Evolutionary conservation across 2,797 vertebrate species (phyloP).

Genomic region (Geotrypetes seraphini): DNA sequence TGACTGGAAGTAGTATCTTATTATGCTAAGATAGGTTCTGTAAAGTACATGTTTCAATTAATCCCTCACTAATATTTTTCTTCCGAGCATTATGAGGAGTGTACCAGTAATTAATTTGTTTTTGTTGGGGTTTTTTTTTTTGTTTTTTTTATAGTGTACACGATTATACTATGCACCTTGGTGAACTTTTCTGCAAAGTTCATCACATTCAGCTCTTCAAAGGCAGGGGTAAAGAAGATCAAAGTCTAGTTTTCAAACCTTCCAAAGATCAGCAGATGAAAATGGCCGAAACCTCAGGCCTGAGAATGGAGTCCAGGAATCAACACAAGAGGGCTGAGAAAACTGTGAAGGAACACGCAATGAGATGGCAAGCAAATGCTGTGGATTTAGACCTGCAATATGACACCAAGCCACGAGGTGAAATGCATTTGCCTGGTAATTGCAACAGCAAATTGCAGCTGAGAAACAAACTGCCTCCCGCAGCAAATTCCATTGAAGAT

Average conservation of each 20-base stretch:
- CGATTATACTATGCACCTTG: slow-evolving; percentile 48
- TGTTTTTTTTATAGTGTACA: slow-evolving; percentile 52
- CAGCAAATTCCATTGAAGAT: slow-evolving; percentile 9
- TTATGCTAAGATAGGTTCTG: no score
- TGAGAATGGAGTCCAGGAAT: not conserved
- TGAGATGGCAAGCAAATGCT: not conserved
- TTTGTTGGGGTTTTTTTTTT: no score
- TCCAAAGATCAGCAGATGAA: slow-evolving; percentile 53
- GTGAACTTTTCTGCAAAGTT: slow-evolving; percentile 64
- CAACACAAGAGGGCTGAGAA: not conserved
- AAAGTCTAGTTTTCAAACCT: slow-evolving; percentile 53
- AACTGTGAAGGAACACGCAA: not conserved
- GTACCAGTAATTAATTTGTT: no score
- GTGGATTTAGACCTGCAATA: rapidly evolving
- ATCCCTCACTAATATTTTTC: no score
- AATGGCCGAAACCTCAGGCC: not conserved
- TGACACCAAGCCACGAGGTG: not conserved
- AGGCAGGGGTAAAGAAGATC: slow-evolving; percentile 59
- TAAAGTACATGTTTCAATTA: no score
- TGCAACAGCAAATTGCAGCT: no score
- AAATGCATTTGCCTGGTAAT: slow-evolving; percentile 2
- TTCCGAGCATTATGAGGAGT: no score
- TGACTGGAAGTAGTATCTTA: no score
- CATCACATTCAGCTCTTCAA: slow-evolving; percentile 65
- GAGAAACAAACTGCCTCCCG: slow-evolving; percentile 53